Conservation (phyloP, 2,113 vertebrate genomes). For the Ailuropoda melanoleuca region DNA sequence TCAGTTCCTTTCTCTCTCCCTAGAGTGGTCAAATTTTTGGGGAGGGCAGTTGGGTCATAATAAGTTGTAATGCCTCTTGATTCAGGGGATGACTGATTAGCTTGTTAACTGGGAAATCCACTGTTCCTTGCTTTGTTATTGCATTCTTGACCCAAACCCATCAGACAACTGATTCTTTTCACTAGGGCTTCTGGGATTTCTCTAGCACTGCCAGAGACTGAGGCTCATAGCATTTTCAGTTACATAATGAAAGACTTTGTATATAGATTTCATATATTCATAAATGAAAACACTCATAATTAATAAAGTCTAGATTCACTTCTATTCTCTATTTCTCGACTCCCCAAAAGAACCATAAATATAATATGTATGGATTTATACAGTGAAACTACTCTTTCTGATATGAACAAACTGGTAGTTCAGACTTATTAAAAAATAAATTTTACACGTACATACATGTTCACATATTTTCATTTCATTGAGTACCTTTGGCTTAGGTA, state of each 20-base stretch:
- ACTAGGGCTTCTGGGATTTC: background rate
- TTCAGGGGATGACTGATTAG: background rate
- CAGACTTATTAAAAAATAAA: background rate
- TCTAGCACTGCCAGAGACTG: background rate
- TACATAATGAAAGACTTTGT: background rate
- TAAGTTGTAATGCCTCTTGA: background rate
- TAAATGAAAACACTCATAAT: background rate
- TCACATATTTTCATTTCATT: background rate
- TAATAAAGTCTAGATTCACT: background rate
- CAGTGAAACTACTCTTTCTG: background rate
- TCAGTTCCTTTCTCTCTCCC: background rate
- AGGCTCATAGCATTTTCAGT: background rate
- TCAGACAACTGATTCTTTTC: background rate
- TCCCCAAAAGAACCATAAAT: background rate
- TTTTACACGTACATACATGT: background rate
- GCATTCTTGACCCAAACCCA: background rate
- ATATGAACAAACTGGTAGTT: background rate
- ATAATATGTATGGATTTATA: background rate
- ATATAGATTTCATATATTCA: background rate
- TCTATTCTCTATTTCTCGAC: background rate
- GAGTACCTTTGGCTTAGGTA: background rate
- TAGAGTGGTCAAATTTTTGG: background rate
- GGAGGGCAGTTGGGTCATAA: background rate
- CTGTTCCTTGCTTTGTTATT: background rate
- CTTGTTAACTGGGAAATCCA: background rate